Percentiles rank a stretch among this genome's conserved stretches.
These are phyloP conservation scores for Mamestra configurata DNA, from an alignment of 1,140 invertebrate genomes.

Conservation along the genomic window DNA sequence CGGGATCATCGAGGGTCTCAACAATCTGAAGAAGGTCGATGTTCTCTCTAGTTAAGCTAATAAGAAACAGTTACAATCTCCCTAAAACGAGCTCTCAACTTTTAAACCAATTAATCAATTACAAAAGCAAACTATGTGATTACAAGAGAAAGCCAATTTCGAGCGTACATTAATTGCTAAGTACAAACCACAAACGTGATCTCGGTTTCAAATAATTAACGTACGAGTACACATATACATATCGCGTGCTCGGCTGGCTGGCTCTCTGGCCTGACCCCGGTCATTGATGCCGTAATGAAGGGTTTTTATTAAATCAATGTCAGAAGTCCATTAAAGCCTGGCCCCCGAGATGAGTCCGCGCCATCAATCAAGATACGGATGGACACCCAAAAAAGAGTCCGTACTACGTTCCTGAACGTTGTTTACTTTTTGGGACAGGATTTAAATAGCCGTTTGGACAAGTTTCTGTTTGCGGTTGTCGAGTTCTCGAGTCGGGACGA, in stretches of 20 bases:
- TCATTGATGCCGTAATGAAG: constrained; percentile 81
- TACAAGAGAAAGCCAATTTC: constrained; percentile 58
- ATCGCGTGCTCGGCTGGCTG: constrained; percentile 59
- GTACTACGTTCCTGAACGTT: constrained; percentile 57
- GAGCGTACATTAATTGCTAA: constrained; percentile 59
- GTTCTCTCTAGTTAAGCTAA: constrained; percentile 10
- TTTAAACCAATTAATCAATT: constrained; percentile 51
- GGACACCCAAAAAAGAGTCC: constrained; percentile 68
- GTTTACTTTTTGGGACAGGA: constrained; percentile 61
- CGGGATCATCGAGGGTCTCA: constrained; percentile 24
- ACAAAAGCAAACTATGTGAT: constrained; percentile 50
- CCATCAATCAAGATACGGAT: constrained; percentile 83
- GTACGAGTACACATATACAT: constrained; percentile 57
- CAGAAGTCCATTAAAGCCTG: constrained; percentile 82
- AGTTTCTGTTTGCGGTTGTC: constrained; percentile 52
- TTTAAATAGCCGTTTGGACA: constrained; percentile 58
- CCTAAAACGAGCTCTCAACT: not conserved
- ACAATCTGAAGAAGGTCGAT: constrained; percentile 13
- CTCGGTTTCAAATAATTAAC: constrained; percentile 69
- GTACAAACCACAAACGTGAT: constrained; percentile 52
- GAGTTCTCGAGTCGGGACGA: not conserved
- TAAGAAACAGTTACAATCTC: constrained; percentile 22
- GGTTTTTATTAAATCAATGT: constrained; percentile 87
- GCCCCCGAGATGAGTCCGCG: constrained; percentile 64
- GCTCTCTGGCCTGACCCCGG: constrained; percentile 63